Evolutionary conservation across 1,140 invertebrate species (phyloP), one percentile per base, ranked within the genome.

Genomic region (Coenobita brevimanus): DNA sequence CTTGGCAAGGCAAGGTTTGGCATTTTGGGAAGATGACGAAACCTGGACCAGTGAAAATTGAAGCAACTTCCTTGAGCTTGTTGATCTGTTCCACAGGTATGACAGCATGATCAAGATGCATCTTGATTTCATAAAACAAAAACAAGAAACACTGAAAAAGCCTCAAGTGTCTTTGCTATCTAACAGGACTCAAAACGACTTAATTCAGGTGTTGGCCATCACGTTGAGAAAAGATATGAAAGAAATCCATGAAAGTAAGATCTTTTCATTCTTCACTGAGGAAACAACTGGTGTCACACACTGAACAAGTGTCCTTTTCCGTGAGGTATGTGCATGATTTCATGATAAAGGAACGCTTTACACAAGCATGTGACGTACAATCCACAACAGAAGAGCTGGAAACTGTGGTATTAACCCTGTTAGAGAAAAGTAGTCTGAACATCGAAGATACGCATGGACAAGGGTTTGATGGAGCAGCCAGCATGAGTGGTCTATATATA

Each of bases 61-160:
- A n/a, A n/a, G n/a, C n/a, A n/a, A n/a, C n/a, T n/a, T n/a, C n/a
- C n/a, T n/a, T n/a, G n/a, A n/a, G n/a, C n/a, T n/a, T n/a, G n/a
- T 79, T 4, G 43, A 79, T 6, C 15, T 79, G 50, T 57, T 79
- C 57, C n/a, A 15, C 76, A 8, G 57, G 50, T 79, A 79, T 79
- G 76, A 79, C 41, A 79, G 50, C 33, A 50, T 79, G 13, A n/a
- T 79, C 10, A n/a, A n/a, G n/a, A n/a, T n/a, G n/a, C n/a, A n/a
- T n/a, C n/a, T n/a, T n/a, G n/a, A n/a, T n/a, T n/a, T n/a, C n/a
- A n/a, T n/a, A n/a, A n/a, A n/a, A n/a, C n/a, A n/a, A n/a, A n/a
- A n/a, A n/a, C n/a, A n/a, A 67, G 64, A 8, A 8, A 6, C 64
- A 30, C 30, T 13, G 30, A 75, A 75, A 75, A 33, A 36, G 38